Conservation (phyloP, 2,797 vertebrate species). For the Myotis myotis region DNA sequence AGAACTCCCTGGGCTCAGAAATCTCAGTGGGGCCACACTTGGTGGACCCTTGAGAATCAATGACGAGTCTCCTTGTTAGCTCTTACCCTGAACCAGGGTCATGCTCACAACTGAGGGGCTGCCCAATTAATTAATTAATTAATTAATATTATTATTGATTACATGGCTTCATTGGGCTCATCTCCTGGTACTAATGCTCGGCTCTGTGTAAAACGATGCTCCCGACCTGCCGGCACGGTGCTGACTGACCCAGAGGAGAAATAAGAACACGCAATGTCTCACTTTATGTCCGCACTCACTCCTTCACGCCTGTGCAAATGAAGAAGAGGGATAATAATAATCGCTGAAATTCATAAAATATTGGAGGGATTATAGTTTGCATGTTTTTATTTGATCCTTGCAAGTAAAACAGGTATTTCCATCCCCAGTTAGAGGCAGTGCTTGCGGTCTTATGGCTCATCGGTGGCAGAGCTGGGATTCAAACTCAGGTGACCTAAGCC, state of each 20-base stretch:
- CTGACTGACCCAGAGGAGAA: not conserved
- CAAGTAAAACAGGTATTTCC: not conserved
- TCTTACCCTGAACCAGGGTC: not conserved
- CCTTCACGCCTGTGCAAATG: not conserved
- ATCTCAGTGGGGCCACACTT: not conserved
- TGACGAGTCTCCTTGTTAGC: not conserved
- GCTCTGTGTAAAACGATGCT: not conserved
- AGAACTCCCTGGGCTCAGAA: not conserved
- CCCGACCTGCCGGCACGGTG: not conserved
- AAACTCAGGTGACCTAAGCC: not conserved
- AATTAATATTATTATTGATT: conserved; percentile 3
- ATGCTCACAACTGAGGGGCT: not conserved
- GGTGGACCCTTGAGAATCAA: not conserved
- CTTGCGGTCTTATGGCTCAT: not conserved
- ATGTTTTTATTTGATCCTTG: not conserved
- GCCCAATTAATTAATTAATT: not conserved
- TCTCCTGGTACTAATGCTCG: not conserved
- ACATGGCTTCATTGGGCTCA: not conserved
- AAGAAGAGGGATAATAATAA: not conserved
- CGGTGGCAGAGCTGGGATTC: not conserved
- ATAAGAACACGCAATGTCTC: not conserved
- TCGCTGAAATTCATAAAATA: not conserved
- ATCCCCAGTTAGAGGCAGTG: not conserved
- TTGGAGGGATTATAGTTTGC: not conserved
- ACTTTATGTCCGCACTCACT: not conserved